Base-by-base conservation (phyloP, 2,113 vertebrate genomes). In the Telmatochromis sp. region DNA sequence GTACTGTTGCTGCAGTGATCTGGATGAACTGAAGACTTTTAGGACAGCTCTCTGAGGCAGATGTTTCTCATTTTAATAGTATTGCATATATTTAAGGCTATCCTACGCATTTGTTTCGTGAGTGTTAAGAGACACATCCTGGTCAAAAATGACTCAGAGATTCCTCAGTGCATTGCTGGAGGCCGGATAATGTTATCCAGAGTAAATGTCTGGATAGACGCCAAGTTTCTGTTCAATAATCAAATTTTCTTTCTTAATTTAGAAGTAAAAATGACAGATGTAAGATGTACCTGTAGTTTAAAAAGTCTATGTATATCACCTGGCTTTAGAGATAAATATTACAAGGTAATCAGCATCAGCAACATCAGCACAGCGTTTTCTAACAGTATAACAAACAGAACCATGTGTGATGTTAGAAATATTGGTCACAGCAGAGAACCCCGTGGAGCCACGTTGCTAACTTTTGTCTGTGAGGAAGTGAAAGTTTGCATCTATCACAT, bases 171-270 rank as follows among this genome's bases (percentile, higher is more conserved):
- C 6, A 3, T 75, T 47, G 15, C 40, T 47, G 42, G 23, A 75
- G 71, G 42, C 23, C 23, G 0, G 23, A 47, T 75, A 19, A 75
- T 47, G 71, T 17, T 47, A 26, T 75, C 9, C 42, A 75, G 40
- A 47, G 23, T 28, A 75, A 78, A 28, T 78, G 7, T 0, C 65
- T 73, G 65, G 65, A 4, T 9, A 71, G 12, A 0, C 0, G 13
- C 3, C 37, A 42, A 7, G 65, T 73, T 42, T 71, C 65, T 71
- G 5, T 71, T 42, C 37, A 71, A 71, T 68, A 14, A 71, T 21
- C 7, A 2, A 1, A 1, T 14, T 23, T 23, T 8, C 5, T 3
- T 6, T 1, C 0, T 4, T 6, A 3, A 42, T 71, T 42, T 71
- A 42, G 37, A 23, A 42, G 12, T 71, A 42, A 42, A 71, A 23